A percentile compares a stretch with the other conserved stretches of the same genome.
phyloP scores from a whole-genome alignment of 2,888 invertebrate genomes.

The Erebia palarica region DNA sequence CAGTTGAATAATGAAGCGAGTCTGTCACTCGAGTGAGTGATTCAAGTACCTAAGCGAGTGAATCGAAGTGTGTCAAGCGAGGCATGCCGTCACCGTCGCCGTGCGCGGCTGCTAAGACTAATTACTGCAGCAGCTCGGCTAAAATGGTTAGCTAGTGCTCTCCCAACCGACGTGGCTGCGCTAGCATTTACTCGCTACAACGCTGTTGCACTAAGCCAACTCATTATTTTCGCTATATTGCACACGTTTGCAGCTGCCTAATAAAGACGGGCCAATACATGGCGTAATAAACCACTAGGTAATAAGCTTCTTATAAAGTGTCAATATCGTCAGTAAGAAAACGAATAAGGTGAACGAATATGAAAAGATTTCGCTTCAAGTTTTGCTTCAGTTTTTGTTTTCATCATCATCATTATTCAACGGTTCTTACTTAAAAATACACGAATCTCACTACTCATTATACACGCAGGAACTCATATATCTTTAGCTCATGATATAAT shows the following conservation, averaged over 20 bases:
- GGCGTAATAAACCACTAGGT: neutral
- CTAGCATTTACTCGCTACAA: conserved; percentile 18
- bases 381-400: no score
- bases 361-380: neutral
- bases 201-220: conserved; percentile 19
- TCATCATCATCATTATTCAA: no score
- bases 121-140: conserved; percentile 71
- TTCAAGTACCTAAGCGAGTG: conserved; percentile 50
- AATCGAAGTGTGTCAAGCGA: conserved; percentile 54
- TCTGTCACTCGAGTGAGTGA: conserved; percentile 51
- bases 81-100: conserved; percentile 48
- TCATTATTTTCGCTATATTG: conserved; percentile 21
- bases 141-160: conserved; percentile 64
- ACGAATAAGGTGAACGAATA: neutral
- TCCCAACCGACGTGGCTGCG: conserved; percentile 10
- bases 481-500: neutral
- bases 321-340: neutral
- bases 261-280: conserved; percentile 4
- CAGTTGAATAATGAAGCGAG: conserved; percentile 52
- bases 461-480: neutral
- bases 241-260: conserved; percentile 15
- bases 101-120: conserved; percentile 68
- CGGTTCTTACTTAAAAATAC: no score
- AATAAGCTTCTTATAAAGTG: neutral
- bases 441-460: neutral